phyloP scores from a whole-genome alignment of 1,140 invertebrate genomes.

The Orchesella cincta region DNA sequence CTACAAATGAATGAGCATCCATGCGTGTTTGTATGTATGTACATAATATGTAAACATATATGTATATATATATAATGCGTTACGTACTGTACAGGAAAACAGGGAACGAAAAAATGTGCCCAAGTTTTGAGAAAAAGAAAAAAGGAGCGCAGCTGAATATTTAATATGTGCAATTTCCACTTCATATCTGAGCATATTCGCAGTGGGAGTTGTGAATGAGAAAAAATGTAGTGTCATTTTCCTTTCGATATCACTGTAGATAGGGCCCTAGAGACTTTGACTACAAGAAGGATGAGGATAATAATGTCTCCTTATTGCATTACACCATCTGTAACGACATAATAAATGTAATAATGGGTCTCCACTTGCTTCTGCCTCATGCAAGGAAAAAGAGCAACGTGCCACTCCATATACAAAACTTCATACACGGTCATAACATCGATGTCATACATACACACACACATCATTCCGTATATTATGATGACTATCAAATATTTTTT shows the following conservation, averaged over 20 bases:
- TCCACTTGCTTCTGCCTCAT: background rate
- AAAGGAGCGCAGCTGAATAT: constrained; percentile 43
- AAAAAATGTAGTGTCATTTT: constrained; percentile 51
- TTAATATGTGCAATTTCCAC: constrained; percentile 51
- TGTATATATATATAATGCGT: no score
- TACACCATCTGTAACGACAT: constrained; percentile 49
- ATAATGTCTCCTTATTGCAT: constrained; percentile 48
- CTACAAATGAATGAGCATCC: no score
- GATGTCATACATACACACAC: no score
- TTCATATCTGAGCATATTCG: constrained; percentile 46
- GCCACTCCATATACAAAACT: background rate
- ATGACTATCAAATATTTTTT: no score
- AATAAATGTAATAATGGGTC: constrained; percentile 38
- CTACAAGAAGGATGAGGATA: constrained; percentile 47
- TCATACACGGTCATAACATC: background rate
- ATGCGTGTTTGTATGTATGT: no score
- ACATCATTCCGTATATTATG: no score
- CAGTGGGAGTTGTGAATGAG: constrained; percentile 44
- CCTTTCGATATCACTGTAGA: constrained; percentile 51
- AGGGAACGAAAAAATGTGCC: background rate
- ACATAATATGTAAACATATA: no score
- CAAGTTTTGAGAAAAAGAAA: background rate
- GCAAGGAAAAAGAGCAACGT: background rate
- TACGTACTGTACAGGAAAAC: no score
- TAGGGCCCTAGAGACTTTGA: constrained; percentile 46